Percentiles rank a stretch among this genome's conserved stretches.
Evolutionary conservation across 2,113 vertebrate species (phyloP).

Genomic region (Ellobius talpinus): DNA sequence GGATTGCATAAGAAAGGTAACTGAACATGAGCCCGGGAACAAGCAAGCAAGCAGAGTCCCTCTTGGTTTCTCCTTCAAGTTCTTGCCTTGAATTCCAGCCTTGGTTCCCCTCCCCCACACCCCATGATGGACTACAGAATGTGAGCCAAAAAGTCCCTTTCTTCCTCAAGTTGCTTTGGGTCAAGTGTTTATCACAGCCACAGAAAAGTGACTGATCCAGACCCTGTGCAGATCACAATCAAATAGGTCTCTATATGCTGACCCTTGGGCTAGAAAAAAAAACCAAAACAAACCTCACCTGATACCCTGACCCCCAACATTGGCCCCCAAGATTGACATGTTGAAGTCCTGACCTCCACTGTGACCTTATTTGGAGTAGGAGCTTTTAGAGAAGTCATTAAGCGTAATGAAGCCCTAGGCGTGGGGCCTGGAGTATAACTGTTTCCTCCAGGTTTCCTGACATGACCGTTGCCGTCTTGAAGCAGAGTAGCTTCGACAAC

Average conservation of each 20-base stretch:
- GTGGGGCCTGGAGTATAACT: neutral
- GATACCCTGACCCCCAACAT: neutral
- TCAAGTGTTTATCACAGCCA: neutral
- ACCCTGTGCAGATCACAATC: neutral
- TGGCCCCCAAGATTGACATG: neutral
- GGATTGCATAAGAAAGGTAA: neutral
- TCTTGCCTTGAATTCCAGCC: neutral
- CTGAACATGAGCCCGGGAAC: neutral
- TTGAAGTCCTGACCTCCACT: neutral
- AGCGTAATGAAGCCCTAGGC: neutral
- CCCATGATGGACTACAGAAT: neutral
- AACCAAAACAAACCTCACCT: neutral
- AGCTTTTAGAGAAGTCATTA: neutral
- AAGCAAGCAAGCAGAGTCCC: neutral
- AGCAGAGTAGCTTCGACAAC: neutral
- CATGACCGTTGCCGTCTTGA: neutral
- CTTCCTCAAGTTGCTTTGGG: neutral
- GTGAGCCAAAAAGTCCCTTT: neutral
- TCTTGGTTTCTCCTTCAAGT: neutral
- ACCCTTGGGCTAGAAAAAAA: neutral
- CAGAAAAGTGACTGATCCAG: neutral
- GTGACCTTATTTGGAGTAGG: neutral
- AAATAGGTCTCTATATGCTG: neutral
- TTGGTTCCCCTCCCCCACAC: neutral
- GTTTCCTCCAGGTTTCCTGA: neutral